Evolutionary conservation across 2,888 invertebrate genomes (phyloP).

Genomic region (Exephanes ischioxanthus): DNA sequence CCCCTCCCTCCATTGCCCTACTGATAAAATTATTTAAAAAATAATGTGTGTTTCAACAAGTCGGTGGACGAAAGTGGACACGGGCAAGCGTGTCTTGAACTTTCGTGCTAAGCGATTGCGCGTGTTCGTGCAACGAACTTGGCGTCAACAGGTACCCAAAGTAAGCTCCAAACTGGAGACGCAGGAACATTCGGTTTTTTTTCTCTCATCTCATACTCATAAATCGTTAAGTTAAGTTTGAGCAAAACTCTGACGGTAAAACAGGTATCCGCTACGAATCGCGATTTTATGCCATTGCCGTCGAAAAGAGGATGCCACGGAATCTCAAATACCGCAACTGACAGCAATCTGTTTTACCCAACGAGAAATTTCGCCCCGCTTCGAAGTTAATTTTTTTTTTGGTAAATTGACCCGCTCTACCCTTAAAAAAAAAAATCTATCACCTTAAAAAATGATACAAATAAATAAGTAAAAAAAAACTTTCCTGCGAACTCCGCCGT

Average conservation of each 20-base stretch:
- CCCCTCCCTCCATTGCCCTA: slow-evolving; percentile 14
- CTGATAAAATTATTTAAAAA: slow-evolving; percentile 40
- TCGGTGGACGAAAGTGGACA: slow-evolving; percentile 7
- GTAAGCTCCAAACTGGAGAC: slow-evolving; percentile 60
- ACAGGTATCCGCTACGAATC: neutral
- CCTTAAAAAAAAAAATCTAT: neutral
- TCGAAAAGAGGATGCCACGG: neutral
- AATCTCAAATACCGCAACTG: neutral
- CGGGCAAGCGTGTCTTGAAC: neutral
- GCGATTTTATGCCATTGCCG: neutral
- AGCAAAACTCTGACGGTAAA: neutral
- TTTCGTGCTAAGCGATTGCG: slow-evolving; percentile 55
- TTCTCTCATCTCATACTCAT: neutral
- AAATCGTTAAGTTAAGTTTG: neutral
- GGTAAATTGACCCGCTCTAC: neutral
- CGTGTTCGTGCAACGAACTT: slow-evolving; percentile 37
- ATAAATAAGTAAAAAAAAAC: slow-evolving; percentile 2
- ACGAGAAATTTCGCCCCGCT: neutral
- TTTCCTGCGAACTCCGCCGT: slow-evolving; percentile 24
- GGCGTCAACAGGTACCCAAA: slow-evolving; percentile 67
- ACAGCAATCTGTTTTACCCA: neutral
- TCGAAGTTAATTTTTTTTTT: neutral
- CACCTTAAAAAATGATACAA: neutral
- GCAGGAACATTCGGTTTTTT: slow-evolving; percentile 9
- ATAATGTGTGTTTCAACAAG: slow-evolving; percentile 22